Conservation (phyloP, 2,797 vertebrate genomes). For the Hirundo rustica region DNA sequence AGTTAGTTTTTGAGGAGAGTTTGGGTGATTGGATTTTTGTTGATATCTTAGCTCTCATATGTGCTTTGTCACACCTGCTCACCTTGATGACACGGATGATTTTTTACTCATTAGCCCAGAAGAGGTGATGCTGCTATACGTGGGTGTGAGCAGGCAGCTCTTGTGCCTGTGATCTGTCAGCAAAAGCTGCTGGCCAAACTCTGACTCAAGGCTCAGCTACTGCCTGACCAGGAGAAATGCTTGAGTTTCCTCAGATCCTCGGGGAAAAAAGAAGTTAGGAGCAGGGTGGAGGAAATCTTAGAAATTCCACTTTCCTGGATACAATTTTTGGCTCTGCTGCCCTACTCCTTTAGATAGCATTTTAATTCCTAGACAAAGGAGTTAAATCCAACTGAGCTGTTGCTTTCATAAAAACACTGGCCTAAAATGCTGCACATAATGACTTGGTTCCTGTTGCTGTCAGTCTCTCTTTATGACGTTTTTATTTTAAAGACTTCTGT, state of each 20-base stretch:
- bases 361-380: constrained; percentile 9
- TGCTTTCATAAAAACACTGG: constrained; percentile 13
- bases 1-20: not conserved
- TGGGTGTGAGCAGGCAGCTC: not conserved
- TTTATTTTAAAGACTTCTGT: not conserved
- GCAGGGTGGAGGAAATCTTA: not conserved
- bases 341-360: not conserved
- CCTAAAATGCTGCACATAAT: not conserved
- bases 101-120: not conserved
- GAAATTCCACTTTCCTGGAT: not conserved
- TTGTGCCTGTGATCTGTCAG: not conserved
- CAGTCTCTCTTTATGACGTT: not conserved
- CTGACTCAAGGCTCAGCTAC: not conserved
- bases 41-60: not conserved
- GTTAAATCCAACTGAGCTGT: constrained; percentile 1
- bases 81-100: not conserved
- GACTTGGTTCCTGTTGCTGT: constrained; percentile 7
- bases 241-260: not conserved
- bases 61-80: not conserved
- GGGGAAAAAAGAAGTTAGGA: not conserved
- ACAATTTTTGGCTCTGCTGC: not conserved
- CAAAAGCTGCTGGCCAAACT: not conserved
- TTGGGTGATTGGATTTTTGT: constrained; percentile 27
- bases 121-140: not conserved
- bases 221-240: not conserved